Conservation (phyloP, 2,888 invertebrate species). For the Corbicula japonica region DNA sequence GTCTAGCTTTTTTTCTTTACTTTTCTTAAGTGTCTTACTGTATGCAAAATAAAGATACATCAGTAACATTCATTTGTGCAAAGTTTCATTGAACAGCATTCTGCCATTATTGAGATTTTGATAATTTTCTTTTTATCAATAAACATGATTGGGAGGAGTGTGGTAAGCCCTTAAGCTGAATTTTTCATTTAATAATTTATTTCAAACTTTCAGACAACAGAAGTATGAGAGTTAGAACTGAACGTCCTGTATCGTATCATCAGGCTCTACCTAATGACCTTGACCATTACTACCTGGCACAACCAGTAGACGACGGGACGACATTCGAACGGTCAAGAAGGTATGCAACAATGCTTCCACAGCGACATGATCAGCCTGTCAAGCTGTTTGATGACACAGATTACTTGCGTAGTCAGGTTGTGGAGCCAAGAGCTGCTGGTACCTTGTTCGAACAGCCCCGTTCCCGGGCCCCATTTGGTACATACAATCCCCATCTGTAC, state of each 20-base stretch:
- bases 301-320: slow-evolving; percentile 43
- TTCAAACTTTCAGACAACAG: slow-evolving; percentile 29
- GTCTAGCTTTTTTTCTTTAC: too few relatives aligned
- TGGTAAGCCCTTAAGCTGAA: too few relatives aligned
- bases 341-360: slow-evolving; percentile 56
- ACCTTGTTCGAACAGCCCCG: slow-evolving; percentile 40
- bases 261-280: slow-evolving; percentile 40
- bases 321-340: slow-evolving; percentile 41
- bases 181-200: too few relatives aligned
- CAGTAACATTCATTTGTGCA: too few relatives aligned
- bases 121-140: too few relatives aligned
- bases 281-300: slow-evolving; percentile 58
- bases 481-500: slow-evolving; percentile 57
- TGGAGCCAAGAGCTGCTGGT: slow-evolving; percentile 17
- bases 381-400: slow-evolving; percentile 32
- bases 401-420: slow-evolving; percentile 21
- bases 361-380: slow-evolving; percentile 4
- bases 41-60: too few relatives aligned
- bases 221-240: slow-evolving; percentile 42
- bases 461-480: slow-evolving; percentile 51
- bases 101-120: too few relatives aligned
- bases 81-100: too few relatives aligned
- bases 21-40: too few relatives aligned
- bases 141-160: too few relatives aligned
- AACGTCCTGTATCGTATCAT: slow-evolving; percentile 58